These are phyloP conservation scores for Girardinichthys multiradiatus DNA, from an alignment of 2,113 vertebrate genomes.

Conservation along the genomic window DNA sequence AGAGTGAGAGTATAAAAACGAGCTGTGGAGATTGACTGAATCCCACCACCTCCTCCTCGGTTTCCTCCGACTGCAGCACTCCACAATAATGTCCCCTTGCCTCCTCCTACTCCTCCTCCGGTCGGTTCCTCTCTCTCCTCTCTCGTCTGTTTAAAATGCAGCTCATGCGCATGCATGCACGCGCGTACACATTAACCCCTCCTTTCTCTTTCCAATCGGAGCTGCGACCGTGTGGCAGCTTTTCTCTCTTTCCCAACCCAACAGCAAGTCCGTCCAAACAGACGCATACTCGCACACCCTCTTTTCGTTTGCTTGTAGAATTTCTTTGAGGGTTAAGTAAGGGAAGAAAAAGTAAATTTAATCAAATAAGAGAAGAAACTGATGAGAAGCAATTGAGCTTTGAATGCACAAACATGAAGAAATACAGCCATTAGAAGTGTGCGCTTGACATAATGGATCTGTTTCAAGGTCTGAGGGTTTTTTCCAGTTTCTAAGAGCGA, in stretches of 20 bases:
- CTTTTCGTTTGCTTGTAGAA: not conserved
- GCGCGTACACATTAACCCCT: slow-evolving; percentile 18
- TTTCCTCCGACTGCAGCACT: slow-evolving; percentile 67
- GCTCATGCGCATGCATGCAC: slow-evolving; percentile 66
- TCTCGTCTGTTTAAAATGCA: slow-evolving; percentile 68
- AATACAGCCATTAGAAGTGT: not conserved
- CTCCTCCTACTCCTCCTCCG: slow-evolving; percentile 30
- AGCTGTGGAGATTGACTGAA: slow-evolving; percentile 34
- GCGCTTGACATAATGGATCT: slow-evolving; percentile 36
- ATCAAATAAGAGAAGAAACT: not conserved
- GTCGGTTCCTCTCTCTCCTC: slow-evolving; percentile 17
- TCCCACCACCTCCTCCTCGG: slow-evolving; percentile 45
- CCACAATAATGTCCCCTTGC: slow-evolving; percentile 51
- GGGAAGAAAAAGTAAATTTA: not conserved
- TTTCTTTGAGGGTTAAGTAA: not conserved
- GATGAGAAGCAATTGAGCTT: not conserved
- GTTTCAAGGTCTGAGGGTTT: slow-evolving; percentile 54
- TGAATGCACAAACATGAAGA: not conserved
- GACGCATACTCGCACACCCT: not conserved
- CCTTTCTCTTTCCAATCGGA: not conserved
- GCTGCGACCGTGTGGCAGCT: slow-evolving; percentile 46
- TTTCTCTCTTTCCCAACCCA: not conserved
- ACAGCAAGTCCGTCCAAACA: not conserved
- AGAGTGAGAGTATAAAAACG: not conserved
- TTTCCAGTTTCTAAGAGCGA: not conserved